phyloP scores from a whole-genome alignment of 2,888 invertebrate species.

The Gerris lacustris region DNA sequence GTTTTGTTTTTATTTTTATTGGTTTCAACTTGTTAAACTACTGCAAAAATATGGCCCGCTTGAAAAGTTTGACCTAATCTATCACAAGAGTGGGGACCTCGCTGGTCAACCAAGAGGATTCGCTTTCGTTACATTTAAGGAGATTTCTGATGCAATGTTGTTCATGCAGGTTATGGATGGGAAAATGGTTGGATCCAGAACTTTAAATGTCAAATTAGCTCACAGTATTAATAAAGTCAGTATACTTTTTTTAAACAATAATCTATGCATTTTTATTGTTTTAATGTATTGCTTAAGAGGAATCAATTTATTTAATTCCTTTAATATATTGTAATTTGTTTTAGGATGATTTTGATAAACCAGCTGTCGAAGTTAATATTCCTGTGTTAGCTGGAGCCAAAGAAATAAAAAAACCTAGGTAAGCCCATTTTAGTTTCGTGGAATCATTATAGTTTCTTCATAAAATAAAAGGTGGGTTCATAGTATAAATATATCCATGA shows the following conservation, averaged over 20 bases:
- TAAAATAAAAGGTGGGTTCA: no score
- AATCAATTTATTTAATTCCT: background rate
- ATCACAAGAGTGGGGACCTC: constrained; percentile 80
- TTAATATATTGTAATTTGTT: background rate
- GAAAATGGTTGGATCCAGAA: constrained; percentile 57
- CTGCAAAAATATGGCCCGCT: constrained; percentile 86
- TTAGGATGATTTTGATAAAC: constrained; percentile 63
- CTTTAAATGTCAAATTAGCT: constrained; percentile 68
- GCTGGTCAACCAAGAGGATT: constrained; percentile 84
- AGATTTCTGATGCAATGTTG: constrained; percentile 51
- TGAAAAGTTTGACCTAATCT: constrained; percentile 90
- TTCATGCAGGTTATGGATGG: constrained; percentile 66
- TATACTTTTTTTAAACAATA: background rate
- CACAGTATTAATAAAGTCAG: constrained; percentile 54
- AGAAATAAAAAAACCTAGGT: constrained; percentile 32
- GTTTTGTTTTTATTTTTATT: constrained; percentile 45
- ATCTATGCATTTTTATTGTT: background rate
- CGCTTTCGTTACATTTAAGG: constrained; percentile 77
- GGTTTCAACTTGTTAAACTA: constrained; percentile 92
- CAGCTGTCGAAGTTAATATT: constrained; percentile 60
- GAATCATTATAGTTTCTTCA: background rate
- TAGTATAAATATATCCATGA: no score
- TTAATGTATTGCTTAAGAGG: background rate
- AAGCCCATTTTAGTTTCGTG: constrained; percentile 8
- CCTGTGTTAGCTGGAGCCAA: constrained; percentile 59